phyloP scores from a whole-genome alignment of 2,113 vertebrate genomes.

The Ailuropoda melanoleuca region DNA sequence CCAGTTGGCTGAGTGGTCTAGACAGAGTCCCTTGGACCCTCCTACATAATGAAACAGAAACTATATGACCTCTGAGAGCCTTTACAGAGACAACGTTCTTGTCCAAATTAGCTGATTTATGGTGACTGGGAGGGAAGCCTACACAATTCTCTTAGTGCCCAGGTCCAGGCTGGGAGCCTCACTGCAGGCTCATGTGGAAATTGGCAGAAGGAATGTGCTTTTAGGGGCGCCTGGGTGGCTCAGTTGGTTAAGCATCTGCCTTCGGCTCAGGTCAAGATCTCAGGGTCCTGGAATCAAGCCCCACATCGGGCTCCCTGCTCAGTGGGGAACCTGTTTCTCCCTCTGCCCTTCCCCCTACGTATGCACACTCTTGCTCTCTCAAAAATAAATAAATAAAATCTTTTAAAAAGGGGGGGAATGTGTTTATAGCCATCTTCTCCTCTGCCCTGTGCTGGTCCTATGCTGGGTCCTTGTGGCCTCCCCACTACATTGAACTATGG shows the following conservation, averaged over 20 bases:
- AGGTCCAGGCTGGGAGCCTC: background rate
- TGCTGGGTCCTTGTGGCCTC: background rate
- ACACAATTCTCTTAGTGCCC: too few species aligned
- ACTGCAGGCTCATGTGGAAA: background rate
- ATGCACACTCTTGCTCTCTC: background rate
- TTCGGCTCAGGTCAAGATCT: background rate
- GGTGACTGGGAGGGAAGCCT: background rate
- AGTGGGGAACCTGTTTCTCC: background rate
- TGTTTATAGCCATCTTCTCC: background rate
- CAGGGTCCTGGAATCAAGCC: background rate
- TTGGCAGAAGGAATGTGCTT: too few species aligned
- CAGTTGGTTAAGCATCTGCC: background rate
- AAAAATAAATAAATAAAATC: background rate
- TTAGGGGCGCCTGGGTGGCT: background rate
- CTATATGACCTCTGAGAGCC: background rate
- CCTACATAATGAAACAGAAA: background rate
- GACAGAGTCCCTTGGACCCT: background rate
- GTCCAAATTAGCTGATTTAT: background rate
- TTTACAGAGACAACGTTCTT: background rate
- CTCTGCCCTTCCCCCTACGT: background rate
- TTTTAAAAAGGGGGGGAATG: background rate
- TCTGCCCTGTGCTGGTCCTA: background rate
- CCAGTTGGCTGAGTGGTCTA: background rate
- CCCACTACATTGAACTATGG: background rate
- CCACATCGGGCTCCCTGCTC: background rate